Conservation (phyloP, 2,113 vertebrate genomes). For the Gracilinanus agilis region DNA sequence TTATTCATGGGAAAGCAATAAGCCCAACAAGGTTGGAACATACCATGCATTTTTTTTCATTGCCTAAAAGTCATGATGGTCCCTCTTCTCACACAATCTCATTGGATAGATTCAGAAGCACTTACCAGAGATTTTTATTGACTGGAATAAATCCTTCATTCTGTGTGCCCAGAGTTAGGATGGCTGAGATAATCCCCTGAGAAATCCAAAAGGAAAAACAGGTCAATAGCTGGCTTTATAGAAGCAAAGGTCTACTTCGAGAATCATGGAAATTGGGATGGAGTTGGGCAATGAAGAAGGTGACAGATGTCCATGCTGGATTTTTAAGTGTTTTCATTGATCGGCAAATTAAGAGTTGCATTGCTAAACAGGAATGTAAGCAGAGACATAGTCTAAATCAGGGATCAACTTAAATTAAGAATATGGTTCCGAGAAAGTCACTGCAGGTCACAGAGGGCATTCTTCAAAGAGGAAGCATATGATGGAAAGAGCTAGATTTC, state of each 20-base stretch:
- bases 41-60: not conserved
- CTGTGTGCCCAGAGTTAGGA: constrained; percentile 83
- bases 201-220: constrained; percentile 79
- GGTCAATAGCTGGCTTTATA: constrained; percentile 83
- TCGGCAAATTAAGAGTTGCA: constrained; percentile 55
- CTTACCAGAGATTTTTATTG: constrained; percentile 89
- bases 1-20: not conserved
- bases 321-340: constrained; percentile 66
- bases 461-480: not conserved
- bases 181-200: constrained; percentile 85
- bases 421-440: not conserved
- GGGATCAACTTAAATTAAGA: constrained; percentile 4
- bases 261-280: constrained; percentile 67
- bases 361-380: constrained; percentile 52
- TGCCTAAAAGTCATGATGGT: constrained; percentile 10
- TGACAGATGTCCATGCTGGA: constrained; percentile 78
- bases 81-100: constrained; percentile 42
- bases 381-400: not conserved
- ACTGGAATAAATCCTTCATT: constrained; percentile 88
- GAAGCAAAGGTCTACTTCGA: constrained; percentile 76
- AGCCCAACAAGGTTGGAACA: not conserved
- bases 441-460: constrained; percentile 4
- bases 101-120: constrained; percentile 87
- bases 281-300: not conserved
- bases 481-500: not conserved